These are phyloP conservation scores for Rhinogobius similis DNA, from an alignment of 2,113 vertebrate genomes.

Conservation along the genomic window DNA sequence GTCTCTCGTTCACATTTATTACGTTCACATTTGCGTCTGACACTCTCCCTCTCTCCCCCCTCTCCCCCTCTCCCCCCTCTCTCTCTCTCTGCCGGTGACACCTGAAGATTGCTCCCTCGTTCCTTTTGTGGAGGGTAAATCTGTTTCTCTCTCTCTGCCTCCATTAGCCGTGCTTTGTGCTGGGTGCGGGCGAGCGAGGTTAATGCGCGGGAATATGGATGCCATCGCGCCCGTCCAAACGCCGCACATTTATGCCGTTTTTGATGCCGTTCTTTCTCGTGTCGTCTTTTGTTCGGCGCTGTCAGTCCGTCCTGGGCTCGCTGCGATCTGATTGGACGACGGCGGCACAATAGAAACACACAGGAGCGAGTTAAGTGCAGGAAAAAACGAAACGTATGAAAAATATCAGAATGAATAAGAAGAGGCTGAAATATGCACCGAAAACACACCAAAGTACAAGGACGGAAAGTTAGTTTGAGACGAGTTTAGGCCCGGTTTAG, in stretches of 20 bases:
- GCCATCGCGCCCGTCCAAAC: background rate
- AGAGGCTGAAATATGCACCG: background rate
- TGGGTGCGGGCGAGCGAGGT: background rate
- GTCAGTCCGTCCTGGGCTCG: slow-evolving; percentile 1
- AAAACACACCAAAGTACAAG: background rate
- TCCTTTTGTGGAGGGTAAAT: background rate
- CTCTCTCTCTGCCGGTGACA: background rate
- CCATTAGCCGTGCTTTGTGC: too few species aligned
- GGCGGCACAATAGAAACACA: background rate
- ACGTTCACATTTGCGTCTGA: too few species aligned
- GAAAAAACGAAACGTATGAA: background rate
- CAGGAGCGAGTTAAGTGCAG: background rate
- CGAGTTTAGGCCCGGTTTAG: background rate
- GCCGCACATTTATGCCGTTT: background rate
- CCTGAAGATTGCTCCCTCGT: background rate
- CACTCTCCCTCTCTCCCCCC: background rate
- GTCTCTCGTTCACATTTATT: too few species aligned
- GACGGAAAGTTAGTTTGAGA: background rate
- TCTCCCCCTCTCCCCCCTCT: too few species aligned
- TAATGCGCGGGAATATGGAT: background rate
- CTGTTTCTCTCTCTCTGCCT: background rate
- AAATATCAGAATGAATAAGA: background rate
- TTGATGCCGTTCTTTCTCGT: background rate
- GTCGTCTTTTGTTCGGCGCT: background rate
- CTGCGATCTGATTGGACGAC: background rate